These are phyloP conservation scores for Rhinoderma darwinii DNA, from an alignment of 2,113 vertebrate genomes.

Conservation along the genomic window DNA sequence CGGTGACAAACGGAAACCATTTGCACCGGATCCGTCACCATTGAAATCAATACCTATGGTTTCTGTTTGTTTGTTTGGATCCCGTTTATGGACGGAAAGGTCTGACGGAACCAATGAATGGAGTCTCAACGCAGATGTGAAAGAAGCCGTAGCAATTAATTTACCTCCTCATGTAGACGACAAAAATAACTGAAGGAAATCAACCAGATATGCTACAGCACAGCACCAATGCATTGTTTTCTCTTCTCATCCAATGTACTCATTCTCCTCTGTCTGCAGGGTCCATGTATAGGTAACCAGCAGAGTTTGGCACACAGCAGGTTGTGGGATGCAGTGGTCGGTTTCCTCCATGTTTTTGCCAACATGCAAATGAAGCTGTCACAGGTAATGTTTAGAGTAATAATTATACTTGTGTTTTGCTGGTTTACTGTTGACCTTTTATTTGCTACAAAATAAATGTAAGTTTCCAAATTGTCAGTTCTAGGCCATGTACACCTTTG, in stretches of 20 bases:
- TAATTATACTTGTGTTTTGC: background rate
- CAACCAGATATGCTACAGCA: background rate
- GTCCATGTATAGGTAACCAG: conserved; percentile 94
- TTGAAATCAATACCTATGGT: no score
- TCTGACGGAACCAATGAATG: no score
- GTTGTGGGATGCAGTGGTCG: conserved; percentile 96
- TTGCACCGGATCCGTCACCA: no score
- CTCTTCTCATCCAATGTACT: no score
- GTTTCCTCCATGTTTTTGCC: conserved; percentile 96
- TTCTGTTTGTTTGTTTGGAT: no score
- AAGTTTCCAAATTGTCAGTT: no score
- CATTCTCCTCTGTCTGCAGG: conserved; percentile 70
- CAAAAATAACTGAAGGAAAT: background rate
- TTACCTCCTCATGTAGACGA: no score
- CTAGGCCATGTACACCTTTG: no score
- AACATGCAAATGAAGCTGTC: conserved; percentile 99
- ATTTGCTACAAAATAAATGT: background rate
- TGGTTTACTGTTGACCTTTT: background rate
- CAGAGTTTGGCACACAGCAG: conserved; percentile 96
- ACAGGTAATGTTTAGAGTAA: conserved; percentile 77
- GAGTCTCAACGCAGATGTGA: no score
- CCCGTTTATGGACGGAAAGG: no score
- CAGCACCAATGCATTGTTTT: background rate
- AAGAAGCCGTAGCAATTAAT: no score
- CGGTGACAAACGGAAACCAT: no score